Evolutionary conservation across 2,797 vertebrate species (phyloP).

Genomic region (Micromesistius poutassou): DNA sequence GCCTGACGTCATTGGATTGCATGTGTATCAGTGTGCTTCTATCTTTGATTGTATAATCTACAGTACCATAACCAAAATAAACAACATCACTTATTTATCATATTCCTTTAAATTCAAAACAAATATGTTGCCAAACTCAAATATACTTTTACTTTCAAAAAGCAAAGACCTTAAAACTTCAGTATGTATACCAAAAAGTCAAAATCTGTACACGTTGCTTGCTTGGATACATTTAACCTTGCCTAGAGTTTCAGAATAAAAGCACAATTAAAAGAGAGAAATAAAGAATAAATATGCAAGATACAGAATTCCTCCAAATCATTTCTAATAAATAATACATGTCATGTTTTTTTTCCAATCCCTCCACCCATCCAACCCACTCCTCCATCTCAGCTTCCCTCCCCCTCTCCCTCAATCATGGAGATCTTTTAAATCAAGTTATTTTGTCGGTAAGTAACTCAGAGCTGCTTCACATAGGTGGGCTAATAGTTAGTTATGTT

Average conservation of each 20-base stretch:
- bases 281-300: constrained; percentile 64
- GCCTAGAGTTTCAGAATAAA: constrained; percentile 48
- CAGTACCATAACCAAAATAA: constrained; percentile 32
- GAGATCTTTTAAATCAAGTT: constrained; percentile 1
- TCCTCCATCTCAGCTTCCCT: constrained; percentile 35
- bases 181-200: constrained; percentile 22
- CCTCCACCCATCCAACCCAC: constrained; percentile 29
- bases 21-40: constrained; percentile 47
- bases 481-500: constrained; percentile 39
- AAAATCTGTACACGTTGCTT: constrained; percentile 48
- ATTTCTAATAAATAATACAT: constrained; percentile 68
- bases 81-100: constrained; percentile 33
- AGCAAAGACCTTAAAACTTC: constrained; percentile 21
- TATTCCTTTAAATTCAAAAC: constrained; percentile 30
- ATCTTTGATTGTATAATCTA: constrained; percentile 26
- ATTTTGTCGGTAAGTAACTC: constrained; percentile 40
- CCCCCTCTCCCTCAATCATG: constrained; percentile 28
- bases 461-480: constrained; percentile 47
- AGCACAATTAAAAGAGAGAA: constrained; percentile 34
- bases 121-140: constrained; percentile 19
- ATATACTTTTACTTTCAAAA: constrained; percentile 25
- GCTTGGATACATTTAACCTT: constrained; percentile 31
- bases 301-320: constrained; percentile 46
- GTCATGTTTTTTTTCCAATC: constrained; percentile 34
- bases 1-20: constrained; percentile 27